phyloP scores from a whole-genome alignment of 2,888 invertebrate genomes.

The Chromoteleia sp. region DNA sequence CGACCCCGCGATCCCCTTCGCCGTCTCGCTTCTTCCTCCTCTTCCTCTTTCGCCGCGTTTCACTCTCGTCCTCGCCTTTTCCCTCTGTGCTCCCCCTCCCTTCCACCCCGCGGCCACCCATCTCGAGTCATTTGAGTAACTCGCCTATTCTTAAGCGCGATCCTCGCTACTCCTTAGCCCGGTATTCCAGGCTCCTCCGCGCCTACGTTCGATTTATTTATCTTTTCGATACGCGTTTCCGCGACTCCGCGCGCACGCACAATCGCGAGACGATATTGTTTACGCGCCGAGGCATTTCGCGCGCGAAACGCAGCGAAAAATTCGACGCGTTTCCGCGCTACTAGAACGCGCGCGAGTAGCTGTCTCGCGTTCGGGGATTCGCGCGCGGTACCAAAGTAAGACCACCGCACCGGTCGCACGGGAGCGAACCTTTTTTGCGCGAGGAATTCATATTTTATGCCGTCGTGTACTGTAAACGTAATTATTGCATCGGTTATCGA shows the following conservation, averaged over 20 bases:
- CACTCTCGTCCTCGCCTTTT: conserved; percentile 67
- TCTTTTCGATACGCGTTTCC: conserved; percentile 58
- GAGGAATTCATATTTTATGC: not conserved
- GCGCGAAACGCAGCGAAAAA: conserved; percentile 11
- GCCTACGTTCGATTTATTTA: conserved; percentile 58
- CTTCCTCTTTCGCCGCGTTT: conserved; percentile 62
- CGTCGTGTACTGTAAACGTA: not conserved
- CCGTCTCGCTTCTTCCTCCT: conserved; percentile 29
- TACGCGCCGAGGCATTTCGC: not conserved
- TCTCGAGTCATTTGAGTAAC: conserved; percentile 70
- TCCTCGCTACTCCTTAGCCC: conserved; percentile 74
- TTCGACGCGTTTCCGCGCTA: conserved; percentile 17
- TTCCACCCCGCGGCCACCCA: conserved; percentile 58
- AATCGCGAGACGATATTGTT: conserved; percentile 25
- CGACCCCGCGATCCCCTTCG: conserved; percentile 23
- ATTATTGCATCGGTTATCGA: not conserved
- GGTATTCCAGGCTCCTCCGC: conserved; percentile 60
- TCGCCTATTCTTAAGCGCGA: conserved; percentile 80
- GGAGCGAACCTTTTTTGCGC: too few relatives aligned
- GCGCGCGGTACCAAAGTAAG: too few relatives aligned
- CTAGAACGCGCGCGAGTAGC: too few relatives aligned
- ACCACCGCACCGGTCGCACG: too few relatives aligned
- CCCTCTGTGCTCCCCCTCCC: too few relatives aligned
- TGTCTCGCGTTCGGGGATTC: too few relatives aligned
- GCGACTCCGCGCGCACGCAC: conserved; percentile 30